phyloP scores from a whole-genome alignment of 1,140 invertebrate genomes.

The Pteromalus puparum region DNA sequence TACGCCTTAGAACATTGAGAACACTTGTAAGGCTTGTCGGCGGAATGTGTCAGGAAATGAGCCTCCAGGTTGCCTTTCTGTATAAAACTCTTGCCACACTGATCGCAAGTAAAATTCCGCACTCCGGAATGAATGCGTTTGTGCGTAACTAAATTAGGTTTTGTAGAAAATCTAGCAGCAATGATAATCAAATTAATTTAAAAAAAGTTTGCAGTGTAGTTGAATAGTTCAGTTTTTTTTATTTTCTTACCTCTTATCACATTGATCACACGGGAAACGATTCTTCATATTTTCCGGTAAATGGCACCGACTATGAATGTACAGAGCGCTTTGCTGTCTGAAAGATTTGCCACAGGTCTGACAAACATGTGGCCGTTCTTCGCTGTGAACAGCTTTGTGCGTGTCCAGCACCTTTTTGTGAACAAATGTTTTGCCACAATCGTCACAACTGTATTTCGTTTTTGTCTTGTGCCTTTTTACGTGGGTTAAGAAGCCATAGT shows the following conservation, averaged over 20 bases:
- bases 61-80: slow-evolving; percentile 79
- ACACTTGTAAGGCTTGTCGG: slow-evolving; percentile 73
- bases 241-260: slow-evolving; percentile 74
- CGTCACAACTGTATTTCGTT: slow-evolving; percentile 76
- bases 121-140: slow-evolving; percentile 77
- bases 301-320: slow-evolving; percentile 76
- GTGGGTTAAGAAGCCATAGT: slow-evolving; percentile 77
- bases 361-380: slow-evolving; percentile 75
- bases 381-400: slow-evolving; percentile 74
- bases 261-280: slow-evolving; percentile 77
- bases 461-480: slow-evolving; percentile 76
- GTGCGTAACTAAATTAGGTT: slow-evolving; percentile 78
- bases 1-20: slow-evolving; percentile 72
- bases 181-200: slow-evolving; percentile 10
- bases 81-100: slow-evolving; percentile 79
- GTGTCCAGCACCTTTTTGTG: slow-evolving; percentile 75
- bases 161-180: slow-evolving; percentile 73
- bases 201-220: slow-evolving; percentile 1
- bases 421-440: slow-evolving; percentile 77
- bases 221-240: neutral
- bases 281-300: slow-evolving; percentile 77
- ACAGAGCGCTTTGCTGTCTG: slow-evolving; percentile 76
- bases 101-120: slow-evolving; percentile 78
- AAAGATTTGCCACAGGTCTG: slow-evolving; percentile 77
- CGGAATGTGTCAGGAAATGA: slow-evolving; percentile 78